Base-by-base conservation (phyloP, 2,113 vertebrate genomes). In the Otocyon megalotis region DNA sequence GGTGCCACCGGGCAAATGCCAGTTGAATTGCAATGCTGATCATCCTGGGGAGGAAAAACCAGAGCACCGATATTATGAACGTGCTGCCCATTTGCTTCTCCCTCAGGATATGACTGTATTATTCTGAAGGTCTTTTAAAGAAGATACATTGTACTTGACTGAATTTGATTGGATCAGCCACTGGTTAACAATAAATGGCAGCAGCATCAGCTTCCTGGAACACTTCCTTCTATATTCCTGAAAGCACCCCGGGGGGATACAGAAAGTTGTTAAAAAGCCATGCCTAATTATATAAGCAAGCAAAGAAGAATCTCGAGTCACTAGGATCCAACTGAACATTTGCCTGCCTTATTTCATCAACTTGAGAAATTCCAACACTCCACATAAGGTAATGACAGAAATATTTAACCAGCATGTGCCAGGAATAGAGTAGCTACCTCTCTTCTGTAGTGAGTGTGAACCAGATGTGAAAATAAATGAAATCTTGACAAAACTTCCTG, bases 111-210 rank as follows among this genome's bases (percentile, higher is more conserved):
- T 15, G 85, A 79, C 8, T 72, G 24, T 17, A 43, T 74, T 62
- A 69, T 86, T 85, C 79, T 82, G 28, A 93, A 96, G 35, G 77
- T 87, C 22, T 93, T 97, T 92, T 92, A 72, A 88, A 82, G 22
- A 95, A 32, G 71, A 76, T 32, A 69, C 28, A 69, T 54, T 67
- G 30, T 48, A 90, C n/a, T 74, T 69, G 56, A 87, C n/a, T 87
- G 95, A 93, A 77, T 89, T 63, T 96, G 86, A 96, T 67, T 94
- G 48, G 28, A 76, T 48, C 72, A 93, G 19, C 81, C 88, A 76
- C 54, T 83, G 22, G n/a, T 71, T 80, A 92, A 19, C 93, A 95
- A 69, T 80, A 72, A 90, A 69, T 16, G 35, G 13, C 3, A 86
- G 9, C 7, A 82, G n/a, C 35, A 26, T 5, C 8, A 2, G 5